phyloP scores from a whole-genome alignment of 1,140 invertebrate genomes.

The Aphelinus certus region DNA sequence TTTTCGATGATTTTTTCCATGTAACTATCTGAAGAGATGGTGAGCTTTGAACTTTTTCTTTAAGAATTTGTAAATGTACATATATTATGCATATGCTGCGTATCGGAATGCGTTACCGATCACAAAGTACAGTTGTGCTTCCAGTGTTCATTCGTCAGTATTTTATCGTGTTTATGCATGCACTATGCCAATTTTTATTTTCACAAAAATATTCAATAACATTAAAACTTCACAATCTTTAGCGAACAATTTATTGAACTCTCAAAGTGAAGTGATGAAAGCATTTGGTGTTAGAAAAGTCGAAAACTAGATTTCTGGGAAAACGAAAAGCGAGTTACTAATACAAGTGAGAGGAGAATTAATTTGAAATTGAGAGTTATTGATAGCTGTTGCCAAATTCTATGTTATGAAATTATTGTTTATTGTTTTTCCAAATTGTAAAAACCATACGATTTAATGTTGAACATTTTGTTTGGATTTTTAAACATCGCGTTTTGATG shows the following conservation, averaged over 20 bases:
- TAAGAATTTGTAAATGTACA: constrained; percentile 3
- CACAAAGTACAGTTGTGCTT: constrained; percentile 21
- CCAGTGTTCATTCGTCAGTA: constrained; percentile 28
- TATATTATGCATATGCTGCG: background rate
- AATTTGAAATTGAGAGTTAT: background rate
- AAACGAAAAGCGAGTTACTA: background rate
- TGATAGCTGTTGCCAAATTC: constrained; percentile 30
- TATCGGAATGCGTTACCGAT: constrained; percentile 14
- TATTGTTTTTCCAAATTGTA: constrained; percentile 15
- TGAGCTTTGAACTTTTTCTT: constrained; percentile 8
- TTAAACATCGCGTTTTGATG: background rate
- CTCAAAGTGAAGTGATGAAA: background rate
- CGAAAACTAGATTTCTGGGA: background rate
- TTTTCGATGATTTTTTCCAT: constrained; percentile 24
- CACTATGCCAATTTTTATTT: background rate
- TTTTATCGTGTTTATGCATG: constrained; percentile 20
- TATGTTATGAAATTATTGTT: constrained; percentile 5
- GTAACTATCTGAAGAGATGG: background rate
- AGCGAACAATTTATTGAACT: background rate
- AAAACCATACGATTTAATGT: background rate
- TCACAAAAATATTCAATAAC: background rate
- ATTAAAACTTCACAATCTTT: background rate
- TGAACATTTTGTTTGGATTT: constrained; percentile 7
- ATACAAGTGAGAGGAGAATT: background rate
- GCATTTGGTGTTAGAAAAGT: background rate